Conservation (phyloP, 2,797 vertebrate species). For the Borostomias antarcticus region DNA sequence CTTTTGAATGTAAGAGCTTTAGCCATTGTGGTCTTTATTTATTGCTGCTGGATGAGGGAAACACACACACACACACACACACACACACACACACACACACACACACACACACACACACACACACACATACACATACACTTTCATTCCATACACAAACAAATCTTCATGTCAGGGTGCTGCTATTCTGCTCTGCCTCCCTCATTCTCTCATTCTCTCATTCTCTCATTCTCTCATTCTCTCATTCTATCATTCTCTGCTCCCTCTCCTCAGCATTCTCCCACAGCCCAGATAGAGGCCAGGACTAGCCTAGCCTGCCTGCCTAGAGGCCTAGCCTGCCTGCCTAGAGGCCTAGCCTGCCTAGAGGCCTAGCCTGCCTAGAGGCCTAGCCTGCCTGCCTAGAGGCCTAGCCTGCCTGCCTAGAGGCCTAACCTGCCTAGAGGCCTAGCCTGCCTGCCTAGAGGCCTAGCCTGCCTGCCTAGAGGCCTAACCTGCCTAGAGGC, state of each 20-base stretch:
- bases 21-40: conserved; percentile 4
- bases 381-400: too few relatives aligned
- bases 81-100: conserved; percentile 8
- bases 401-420: too few relatives aligned
- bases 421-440: too few relatives aligned
- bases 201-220: conserved; percentile 40
- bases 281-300: conserved; percentile 41
- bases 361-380: too few relatives aligned
- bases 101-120: conserved; percentile 4
- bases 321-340: too few relatives aligned
- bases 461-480: too few relatives aligned
- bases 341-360: too few relatives aligned
- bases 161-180: conserved; percentile 12
- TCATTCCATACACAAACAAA: neutral
- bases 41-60: conserved; percentile 4
- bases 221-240: neutral
- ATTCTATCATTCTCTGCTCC: neutral
- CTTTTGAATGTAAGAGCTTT: conserved; percentile 15
- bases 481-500: too few relatives aligned
- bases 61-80: conserved; percentile 9
- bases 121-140: conserved; percentile 14
- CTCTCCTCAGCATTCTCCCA: conserved; percentile 46
- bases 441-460: too few relatives aligned
- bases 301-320: neutral
- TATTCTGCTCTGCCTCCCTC: conserved; percentile 34